Base-by-base conservation (phyloP, 2,797 vertebrate genomes). In the Esox lucius region DNA sequence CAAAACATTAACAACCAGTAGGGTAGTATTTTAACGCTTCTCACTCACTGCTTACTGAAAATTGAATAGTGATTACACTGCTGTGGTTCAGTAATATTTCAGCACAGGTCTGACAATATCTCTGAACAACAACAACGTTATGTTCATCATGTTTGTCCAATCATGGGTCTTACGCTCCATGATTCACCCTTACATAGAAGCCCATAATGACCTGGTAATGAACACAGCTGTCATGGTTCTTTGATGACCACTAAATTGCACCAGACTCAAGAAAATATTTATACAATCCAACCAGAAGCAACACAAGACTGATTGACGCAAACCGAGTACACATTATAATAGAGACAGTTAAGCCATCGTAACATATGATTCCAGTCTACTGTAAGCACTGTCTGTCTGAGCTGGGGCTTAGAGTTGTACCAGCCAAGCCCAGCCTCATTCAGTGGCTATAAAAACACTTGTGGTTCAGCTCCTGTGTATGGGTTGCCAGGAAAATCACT, bases 401-500 rank as follows among this genome's bases (percentile, higher is more conserved):
- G 31, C 26, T 4, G 11, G n/a, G 67, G 65, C 68, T 62, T 62
- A 48, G 48, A 51, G 46, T 16, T 11, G 68, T 53, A 75, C 22
- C 42, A 69, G 73, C 70, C 16, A 17, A 67, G 42, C 61, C 39
- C 68, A 22, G 75, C 9, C 28, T 56, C 16, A 76, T 74, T 70
- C 46, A 74, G 53, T 67, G 69, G 75, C 77, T 81, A 78, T 81
- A 85, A 82, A 86, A 83, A 49, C 68, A 71, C n/a, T 46, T 74
- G 71, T 69, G 81, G 79, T 64, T 75, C 72, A 79, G 74, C 71
- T 80, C 73, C 77, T 68, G 75, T 71, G 62, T 51, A 51, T 68
- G 74, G 33, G 17, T 46, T 85, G 87, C 82, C 75, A 76, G 87
- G 83, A 87, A 88, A 78, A 70, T 17, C 53, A 78, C 78, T 80